These are phyloP conservation scores for Hycleus cichorii DNA, from an alignment of 1,140 invertebrate genomes.

Conservation along the genomic window DNA sequence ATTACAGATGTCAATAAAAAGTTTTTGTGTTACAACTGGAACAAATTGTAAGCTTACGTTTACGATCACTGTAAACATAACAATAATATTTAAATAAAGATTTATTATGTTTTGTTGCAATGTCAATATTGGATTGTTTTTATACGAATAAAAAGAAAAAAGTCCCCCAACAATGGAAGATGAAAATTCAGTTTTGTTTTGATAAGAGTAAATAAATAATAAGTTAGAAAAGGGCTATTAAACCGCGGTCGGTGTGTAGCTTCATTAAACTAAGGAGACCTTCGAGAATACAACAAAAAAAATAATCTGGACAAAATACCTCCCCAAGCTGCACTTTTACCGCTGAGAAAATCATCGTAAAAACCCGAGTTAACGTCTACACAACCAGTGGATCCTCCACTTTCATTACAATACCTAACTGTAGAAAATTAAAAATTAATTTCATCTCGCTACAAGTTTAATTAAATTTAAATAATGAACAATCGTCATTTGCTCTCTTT, in stretches of 20 bases:
- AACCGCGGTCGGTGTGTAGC: constrained; percentile 16
- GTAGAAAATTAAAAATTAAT: constrained; percentile 38
- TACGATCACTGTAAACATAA: no score
- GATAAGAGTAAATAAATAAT: constrained; percentile 32
- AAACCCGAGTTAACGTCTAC: constrained; percentile 26
- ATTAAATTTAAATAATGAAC: constrained; percentile 38
- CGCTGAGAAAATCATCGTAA: constrained; percentile 31
- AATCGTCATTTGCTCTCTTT: no score
- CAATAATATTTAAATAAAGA: no score
- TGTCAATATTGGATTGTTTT: no score
- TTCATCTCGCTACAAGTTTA: constrained; percentile 37
- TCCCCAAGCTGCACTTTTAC: constrained; percentile 27
- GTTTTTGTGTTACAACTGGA: no score
- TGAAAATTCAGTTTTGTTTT: constrained; percentile 13
- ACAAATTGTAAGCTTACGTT: no score
- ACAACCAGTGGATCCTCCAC: constrained; percentile 30
- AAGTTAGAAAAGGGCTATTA: constrained; percentile 19
- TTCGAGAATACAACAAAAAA: constrained; percentile 34
- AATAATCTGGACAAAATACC: constrained; percentile 36
- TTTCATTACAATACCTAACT: constrained; percentile 29
- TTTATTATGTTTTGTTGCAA: no score
- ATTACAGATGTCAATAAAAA: no score
- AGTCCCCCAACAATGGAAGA: no score
- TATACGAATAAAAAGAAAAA: no score
- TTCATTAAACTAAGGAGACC: constrained; percentile 36